Evolutionary conservation across 1,140 invertebrate species (phyloP), one percentile per base, ranked within the genome.

Genomic region (Andrena cerasifolii): DNA sequence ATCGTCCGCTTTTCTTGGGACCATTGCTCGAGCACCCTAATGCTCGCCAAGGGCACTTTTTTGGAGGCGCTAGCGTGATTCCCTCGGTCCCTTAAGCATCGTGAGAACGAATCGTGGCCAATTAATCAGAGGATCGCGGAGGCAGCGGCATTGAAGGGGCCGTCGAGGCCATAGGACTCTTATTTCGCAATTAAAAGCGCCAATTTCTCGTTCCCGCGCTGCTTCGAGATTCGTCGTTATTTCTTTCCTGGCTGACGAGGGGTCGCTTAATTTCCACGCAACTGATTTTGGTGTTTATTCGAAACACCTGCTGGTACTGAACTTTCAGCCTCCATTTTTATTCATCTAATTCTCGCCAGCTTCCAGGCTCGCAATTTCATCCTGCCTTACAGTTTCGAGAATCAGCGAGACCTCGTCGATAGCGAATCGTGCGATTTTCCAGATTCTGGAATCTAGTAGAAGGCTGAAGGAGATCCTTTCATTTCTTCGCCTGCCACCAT

Each of bases 41-140:
- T 67, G 54, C 47, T 78, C 73, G 58, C 68, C 73, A 68, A 53
- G 66, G 21, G 51, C 43, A 26, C 14, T 56, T 26, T 33, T 66
- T n/a, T 51, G 28, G 54, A 59, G 54, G 68, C 49, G 71, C 71
- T 59, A 53, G 47, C 54, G 74, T 77, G 74, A 77, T 77, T 77
- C 61, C 24, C 81, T 84, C 81, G 77, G 77, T 62, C 80, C 58
- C 82, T 80, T 72, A 47, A 75, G 49, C 82, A 66, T 76, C 68
- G 59, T 49, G 67, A 61, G 68, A 70, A 78, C 74, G 84, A 85
- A 85, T 85, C 79, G 79, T 51, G 65, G 74, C 63, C 78, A 79
- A 85, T 85, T 85, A 85, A 85, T 85, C 83, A 85, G 83, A 51
- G 40, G 77, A 80, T 85, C 65, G 70, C 74, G 58, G 81, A 65